phyloP scores from a whole-genome alignment of 1,140 invertebrate species.

The Gryllus bimaculatus region DNA sequence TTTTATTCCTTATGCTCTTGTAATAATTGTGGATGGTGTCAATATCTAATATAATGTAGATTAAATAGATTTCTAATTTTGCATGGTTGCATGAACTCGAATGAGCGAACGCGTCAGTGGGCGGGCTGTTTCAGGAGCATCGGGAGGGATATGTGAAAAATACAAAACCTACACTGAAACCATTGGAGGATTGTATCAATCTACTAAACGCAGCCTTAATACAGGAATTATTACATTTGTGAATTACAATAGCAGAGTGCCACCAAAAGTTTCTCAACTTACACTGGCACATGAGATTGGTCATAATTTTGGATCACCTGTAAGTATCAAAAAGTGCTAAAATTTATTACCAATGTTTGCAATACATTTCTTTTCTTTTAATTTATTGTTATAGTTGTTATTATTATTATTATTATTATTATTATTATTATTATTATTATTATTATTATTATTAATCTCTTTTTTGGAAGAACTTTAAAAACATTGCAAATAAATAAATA shows the following conservation, averaged over 20 bases:
- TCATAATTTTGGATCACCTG: conserved; percentile 97
- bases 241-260: conserved; percentile 95
- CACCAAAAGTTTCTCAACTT: conserved; percentile 92
- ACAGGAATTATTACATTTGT: conserved; percentile 99
- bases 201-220: conserved; percentile 88
- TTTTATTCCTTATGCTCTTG: not conserved
- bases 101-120: not conserved
- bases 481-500: too few relatives aligned
- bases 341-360: too few relatives aligned
- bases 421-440: not conserved
- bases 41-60: not conserved
- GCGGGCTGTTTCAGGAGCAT: conserved; percentile 57
- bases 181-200: conserved; percentile 83
- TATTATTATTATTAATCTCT: not conserved
- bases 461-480: not conserved
- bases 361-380: too few relatives aligned
- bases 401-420: too few relatives aligned
- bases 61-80: not conserved
- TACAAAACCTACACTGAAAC: conserved; percentile 96
- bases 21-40: not conserved
- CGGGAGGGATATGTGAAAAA: conserved; percentile 97
- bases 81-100: not conserved
- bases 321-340: conserved; percentile 38
- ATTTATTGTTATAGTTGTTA: too few relatives aligned
- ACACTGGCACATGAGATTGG: conserved; percentile 98